Evolutionary conservation across 2,797 vertebrate genomes (phyloP), one percentile per base, ranked within the genome.

Genomic region (Poeciliopsis gracilis): DNA sequence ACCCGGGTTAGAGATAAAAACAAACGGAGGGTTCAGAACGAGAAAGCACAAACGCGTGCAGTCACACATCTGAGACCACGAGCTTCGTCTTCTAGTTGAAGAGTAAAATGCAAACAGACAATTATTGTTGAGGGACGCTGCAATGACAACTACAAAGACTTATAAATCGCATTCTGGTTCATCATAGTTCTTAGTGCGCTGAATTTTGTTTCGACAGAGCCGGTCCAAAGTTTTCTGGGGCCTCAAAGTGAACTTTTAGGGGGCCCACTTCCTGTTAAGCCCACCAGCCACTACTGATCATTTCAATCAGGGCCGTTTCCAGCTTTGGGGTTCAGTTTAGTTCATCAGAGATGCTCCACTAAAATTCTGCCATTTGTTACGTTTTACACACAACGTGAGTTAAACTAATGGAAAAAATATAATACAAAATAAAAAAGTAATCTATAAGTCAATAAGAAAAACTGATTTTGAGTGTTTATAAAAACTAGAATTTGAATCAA

Each of bases 121-220:
- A 86, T 90, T 91, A 51, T 79, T 28, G 45, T 80, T 81, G 82
- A 82, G 91, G 91, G 86, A 91, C 86, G 91, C 81, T 92, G 92
- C 93, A 94, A 93, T 90, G 91, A 91, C 87, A 84, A 90, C 90
- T 87, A 90, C 86, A 83, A 90, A 88, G 82, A 91, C 88, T 86
- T 86, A 85, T 85, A 90, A 88, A 80, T 91, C 89, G 84, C 78
- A 82, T 86, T 80, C 83, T 82, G 84, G 90, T 87, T 38, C 85
- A 80, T 85, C 70, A 80, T 79, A 77, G 77, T 90, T 81, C 84
- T 85, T 81, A 78, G 77, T 79, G 88, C 91, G 82, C 85, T 88
- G 87, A 90, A 77, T 81, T 85, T 84, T 86, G 33, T 38, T 70
- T 45, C 41, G 16, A 45, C 67, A 46, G 67, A 71, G 67, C 41